A percentile compares a stretch with the other conserved stretches of the same genome.
These are phyloP conservation scores for Caenorhabditis plicata DNA, from an alignment of 2,888 invertebrate genomes.

Conservation along the genomic window DNA sequence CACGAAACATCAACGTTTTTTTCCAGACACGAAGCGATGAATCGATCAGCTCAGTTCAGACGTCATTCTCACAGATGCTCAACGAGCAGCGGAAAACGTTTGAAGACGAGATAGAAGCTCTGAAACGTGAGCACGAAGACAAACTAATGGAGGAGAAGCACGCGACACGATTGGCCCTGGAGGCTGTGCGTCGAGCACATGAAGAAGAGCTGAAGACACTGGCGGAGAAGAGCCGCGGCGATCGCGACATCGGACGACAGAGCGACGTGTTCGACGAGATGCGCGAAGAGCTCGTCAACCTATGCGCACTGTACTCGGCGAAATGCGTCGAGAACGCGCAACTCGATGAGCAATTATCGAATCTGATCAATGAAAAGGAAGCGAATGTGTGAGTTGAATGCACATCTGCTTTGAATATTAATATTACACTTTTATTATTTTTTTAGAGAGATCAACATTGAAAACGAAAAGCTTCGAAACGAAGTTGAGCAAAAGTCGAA, in stretches of 20 bases:
- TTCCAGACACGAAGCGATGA: constrained; percentile 45
- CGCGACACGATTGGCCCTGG: constrained; percentile 60
- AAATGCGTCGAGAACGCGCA: constrained; percentile 64
- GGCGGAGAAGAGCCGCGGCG: constrained; percentile 26
- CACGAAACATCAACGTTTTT: neutral
- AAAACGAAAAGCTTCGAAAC: constrained; percentile 29
- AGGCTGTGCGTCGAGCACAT: constrained; percentile 61
- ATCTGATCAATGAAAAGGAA: constrained; percentile 29
- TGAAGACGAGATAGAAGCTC: constrained; percentile 44
- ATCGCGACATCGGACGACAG: constrained; percentile 20
- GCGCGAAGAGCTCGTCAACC: constrained; percentile 53
- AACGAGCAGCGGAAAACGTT: constrained; percentile 47
- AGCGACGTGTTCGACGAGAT: constrained; percentile 52
- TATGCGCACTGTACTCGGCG: constrained; percentile 60
- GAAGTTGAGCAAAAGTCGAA: constrained; percentile 32
- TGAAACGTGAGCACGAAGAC: constrained; percentile 49
- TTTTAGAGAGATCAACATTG: constrained; percentile 31
- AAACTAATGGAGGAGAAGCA: constrained; percentile 62
- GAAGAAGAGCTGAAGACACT: constrained; percentile 55
- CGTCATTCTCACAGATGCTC: constrained; percentile 53
- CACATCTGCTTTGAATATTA: neutral
- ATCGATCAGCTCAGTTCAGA: constrained; percentile 42
- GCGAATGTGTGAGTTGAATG: constrained; percentile 19
- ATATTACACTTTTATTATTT: constrained; percentile 3
- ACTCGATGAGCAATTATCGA: constrained; percentile 56